Conservation (phyloP, 2,888 invertebrate genomes). For the Ormyrus labotus region DNA sequence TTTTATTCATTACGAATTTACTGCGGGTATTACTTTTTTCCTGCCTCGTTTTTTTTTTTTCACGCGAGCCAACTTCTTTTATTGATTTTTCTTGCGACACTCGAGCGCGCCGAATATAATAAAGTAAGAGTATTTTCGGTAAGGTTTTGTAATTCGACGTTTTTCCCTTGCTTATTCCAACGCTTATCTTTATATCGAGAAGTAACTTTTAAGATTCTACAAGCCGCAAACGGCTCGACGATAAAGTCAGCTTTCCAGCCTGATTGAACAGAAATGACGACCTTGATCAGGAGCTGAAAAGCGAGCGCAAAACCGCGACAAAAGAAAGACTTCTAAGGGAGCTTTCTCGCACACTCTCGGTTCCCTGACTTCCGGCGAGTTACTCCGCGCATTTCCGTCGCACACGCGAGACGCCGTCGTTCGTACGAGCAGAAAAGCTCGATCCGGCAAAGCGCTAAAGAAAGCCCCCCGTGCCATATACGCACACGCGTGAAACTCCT, state of each 20-base stretch:
- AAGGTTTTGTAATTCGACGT: no score
- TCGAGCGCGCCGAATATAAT: no score
- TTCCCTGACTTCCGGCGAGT: slow-evolving; percentile 29
- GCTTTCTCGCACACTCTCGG: slow-evolving; percentile 24
- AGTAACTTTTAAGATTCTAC: no score
- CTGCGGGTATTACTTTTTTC: neutral
- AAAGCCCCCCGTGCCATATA: neutral
- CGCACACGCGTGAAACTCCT: neutral
- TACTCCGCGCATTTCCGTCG: slow-evolving; percentile 45
- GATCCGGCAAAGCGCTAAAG: neutral
- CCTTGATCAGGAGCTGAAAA: neutral
- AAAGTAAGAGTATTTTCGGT: no score
- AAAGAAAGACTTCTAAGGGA: slow-evolving; percentile 5
- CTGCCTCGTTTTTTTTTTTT: slow-evolving; percentile 9
- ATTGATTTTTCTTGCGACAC: no score
- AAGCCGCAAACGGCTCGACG: no score
- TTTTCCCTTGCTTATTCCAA: no score
- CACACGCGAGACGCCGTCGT: neutral
- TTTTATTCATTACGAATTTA: slow-evolving; percentile 17
- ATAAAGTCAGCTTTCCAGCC: no score
- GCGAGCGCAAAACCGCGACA: neutral
- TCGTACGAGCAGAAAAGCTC: neutral
- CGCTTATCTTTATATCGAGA: no score
- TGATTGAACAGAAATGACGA: neutral
- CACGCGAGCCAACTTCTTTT: neutral